These are phyloP conservation scores for Myopa tessellatipennis DNA, from an alignment of 2,888 invertebrate species.

Conservation along the genomic window DNA sequence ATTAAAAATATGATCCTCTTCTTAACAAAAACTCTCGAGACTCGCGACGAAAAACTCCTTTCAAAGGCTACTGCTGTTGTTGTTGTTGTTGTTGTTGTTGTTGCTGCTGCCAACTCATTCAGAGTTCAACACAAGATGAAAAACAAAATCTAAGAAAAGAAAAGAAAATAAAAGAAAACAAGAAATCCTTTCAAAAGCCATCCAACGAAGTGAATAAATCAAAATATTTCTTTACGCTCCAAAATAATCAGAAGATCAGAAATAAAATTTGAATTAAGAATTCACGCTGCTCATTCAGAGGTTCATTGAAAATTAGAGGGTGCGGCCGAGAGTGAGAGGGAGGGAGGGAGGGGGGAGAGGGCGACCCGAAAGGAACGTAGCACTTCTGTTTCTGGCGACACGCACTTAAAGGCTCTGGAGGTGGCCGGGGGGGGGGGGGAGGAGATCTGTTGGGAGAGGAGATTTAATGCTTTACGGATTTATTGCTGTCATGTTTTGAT, in stretches of 20 bases:
- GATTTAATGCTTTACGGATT: conserved; percentile 36
- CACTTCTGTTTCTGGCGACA: neutral
- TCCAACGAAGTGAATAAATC: conserved; percentile 24
- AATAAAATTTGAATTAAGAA: conserved; percentile 27
- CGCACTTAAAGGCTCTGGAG: neutral
- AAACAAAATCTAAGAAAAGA: neutral
- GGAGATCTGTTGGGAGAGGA: neutral
- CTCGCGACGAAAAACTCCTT: neutral
- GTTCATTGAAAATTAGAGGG: conserved; percentile 8
- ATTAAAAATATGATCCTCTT: neutral
- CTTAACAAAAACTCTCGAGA: neutral
- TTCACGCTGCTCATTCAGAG: neutral
- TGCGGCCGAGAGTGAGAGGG: neutral
- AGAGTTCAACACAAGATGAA: neutral
- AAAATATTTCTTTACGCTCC: conserved; percentile 11
- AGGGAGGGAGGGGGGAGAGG: neutral
- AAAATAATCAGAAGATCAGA: neutral
- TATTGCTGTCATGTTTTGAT: conserved; percentile 34
- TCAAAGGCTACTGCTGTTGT: neutral
- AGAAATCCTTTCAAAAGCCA: conserved; percentile 18
- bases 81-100: no score
- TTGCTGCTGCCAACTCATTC: neutral
- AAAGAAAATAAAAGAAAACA: no score
- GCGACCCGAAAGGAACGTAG: neutral
- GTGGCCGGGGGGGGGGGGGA: neutral